These are phyloP conservation scores for Vanessa atalanta DNA, from an alignment of 1,140 invertebrate genomes.

Conservation along the genomic window DNA sequence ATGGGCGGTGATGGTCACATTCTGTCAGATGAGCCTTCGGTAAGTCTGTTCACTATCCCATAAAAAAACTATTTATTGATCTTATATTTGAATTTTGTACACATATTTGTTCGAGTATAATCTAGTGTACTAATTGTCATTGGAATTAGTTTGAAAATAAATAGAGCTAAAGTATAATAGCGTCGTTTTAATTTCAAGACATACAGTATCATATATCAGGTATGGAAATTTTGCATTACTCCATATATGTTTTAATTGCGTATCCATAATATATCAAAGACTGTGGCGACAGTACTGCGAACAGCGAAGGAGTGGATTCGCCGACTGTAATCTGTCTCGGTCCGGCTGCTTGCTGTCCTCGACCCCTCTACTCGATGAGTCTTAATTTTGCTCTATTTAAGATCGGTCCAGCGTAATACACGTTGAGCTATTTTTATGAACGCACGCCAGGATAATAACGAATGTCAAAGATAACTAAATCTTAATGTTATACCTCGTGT, in stretches of 20 bases:
- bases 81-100: too few relatives aligned
- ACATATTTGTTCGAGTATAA: too few relatives aligned
- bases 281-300: neutral
- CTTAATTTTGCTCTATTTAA: conserved; percentile 24
- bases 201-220: too few relatives aligned
- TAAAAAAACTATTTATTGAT: too few relatives aligned
- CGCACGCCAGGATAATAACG: neutral
- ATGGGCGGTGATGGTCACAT: too few relatives aligned
- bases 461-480: neutral
- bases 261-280: neutral
- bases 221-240: neutral
- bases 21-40: too few relatives aligned
- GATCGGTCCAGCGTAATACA: conserved; percentile 5
- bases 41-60: too few relatives aligned
- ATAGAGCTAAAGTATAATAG: too few relatives aligned
- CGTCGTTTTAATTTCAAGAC: too few relatives aligned
- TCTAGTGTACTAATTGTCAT: too few relatives aligned
- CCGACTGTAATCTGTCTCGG: conserved; percentile 19
- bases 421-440: conserved; percentile 12
- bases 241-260: neutral
- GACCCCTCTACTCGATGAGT: conserved; percentile 16
- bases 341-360: conserved; percentile 9
- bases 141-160: too few relatives aligned
- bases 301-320: conserved; percentile 3
- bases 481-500: too few relatives aligned